These are phyloP conservation scores for Chrosomus eos DNA, from an alignment of 2,797 vertebrate species.

Conservation along the genomic window DNA sequence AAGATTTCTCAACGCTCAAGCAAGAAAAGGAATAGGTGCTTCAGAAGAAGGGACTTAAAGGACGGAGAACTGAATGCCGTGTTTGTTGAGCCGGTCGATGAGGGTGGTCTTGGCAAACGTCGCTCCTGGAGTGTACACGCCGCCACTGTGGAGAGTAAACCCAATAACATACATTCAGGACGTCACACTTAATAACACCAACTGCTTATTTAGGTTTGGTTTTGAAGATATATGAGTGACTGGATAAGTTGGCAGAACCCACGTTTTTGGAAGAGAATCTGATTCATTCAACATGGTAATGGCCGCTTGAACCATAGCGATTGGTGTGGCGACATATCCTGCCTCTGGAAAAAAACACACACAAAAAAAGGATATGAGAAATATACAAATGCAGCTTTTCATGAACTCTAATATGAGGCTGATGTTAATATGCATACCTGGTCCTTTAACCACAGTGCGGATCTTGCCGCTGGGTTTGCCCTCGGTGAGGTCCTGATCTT, in stretches of 20 bases:
- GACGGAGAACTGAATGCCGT: slow-evolving; percentile 90
- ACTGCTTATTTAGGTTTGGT: not conserved
- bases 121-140: slow-evolving; percentile 92
- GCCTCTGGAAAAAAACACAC: slow-evolving; percentile 76
- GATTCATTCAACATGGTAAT: slow-evolving; percentile 88
- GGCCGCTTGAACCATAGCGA: slow-evolving; percentile 92
- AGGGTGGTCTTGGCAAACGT: slow-evolving; percentile 90
- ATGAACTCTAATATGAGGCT: not conserved
- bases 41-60: slow-evolving; percentile 69
- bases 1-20: slow-evolving; percentile 6
- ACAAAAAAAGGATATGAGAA: not conserved
- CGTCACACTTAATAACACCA: not conserved
- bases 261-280: slow-evolving; percentile 86
- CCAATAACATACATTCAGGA: not conserved
- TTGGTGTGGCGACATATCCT: slow-evolving; percentile 89
- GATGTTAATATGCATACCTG: slow-evolving; percentile 79
- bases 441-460: slow-evolving; percentile 90
- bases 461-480: slow-evolving; percentile 89
- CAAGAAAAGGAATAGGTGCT: slow-evolving; percentile 8
- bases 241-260: slow-evolving; percentile 62
- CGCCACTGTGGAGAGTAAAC: slow-evolving; percentile 79
- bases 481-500: slow-evolving; percentile 76
- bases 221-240: not conserved
- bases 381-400: not conserved
- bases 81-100: slow-evolving; percentile 88